Base-by-base conservation (phyloP, 1,140 invertebrate species). In the Nephila pilipes region DNA sequence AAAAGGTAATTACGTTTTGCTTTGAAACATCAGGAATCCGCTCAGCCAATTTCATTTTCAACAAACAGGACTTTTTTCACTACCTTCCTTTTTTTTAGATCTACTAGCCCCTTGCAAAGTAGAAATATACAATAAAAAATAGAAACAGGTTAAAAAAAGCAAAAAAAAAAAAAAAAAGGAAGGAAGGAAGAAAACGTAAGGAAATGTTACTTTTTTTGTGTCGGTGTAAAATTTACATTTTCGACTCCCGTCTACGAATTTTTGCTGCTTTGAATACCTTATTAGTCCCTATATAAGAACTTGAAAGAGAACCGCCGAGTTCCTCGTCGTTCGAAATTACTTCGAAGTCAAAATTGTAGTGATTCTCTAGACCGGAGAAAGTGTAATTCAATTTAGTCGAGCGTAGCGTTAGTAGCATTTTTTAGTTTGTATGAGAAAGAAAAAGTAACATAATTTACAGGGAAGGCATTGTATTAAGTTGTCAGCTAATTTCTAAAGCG, bases 141-240 rank as follows among this genome's bases (percentile, higher is more conserved):
- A 38, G 25, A 79, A 25, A 20, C 69, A 38, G 8, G 29, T 22
- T 18, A 60, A 22, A 60, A 22, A 20, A 16, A 60, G 22, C 22
- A 18, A 18, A 22, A 60, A 20, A 60, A 5, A 20, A 80, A 60
- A 60, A 60, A 60, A 5, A 20, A 80, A 60, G 20, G 20, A 60
- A 2, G 22, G 0, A 58, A 18, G 16, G 32, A 29, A 25, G n/a
- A 85, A 85, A 36, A 8, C n/a, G 58, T 29, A 29, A 85, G 14
- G 22, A 85, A 55, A 85, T 1, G 8, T 69, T 54, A 69, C 60
- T 85, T 85, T 57, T 46, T 25, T 85, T n/a, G 60, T 1, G 60
- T 69, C 60, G 12, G 0, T 57, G 32, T 14, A 83, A 83, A 83
- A 83, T 83, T 54, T 83, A 57, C 81, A 83, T 83, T 83, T 83